Evolutionary conservation across 2,888 invertebrate species (phyloP).

Genomic region (Kryphioiulus occultus): DNA sequence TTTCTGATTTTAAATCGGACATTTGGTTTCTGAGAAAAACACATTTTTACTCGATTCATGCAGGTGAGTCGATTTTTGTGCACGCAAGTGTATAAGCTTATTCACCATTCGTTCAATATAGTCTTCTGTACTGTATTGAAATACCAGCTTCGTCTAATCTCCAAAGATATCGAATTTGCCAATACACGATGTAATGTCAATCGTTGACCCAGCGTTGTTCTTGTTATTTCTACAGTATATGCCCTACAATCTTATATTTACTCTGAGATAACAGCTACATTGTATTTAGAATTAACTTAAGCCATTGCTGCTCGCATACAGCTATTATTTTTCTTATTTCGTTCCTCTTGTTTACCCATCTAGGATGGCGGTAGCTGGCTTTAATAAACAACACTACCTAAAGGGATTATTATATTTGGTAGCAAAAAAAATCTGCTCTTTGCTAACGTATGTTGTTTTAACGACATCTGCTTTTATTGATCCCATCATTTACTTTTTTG

Average conservation of each 20-base stretch:
- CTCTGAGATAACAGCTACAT: not conserved
- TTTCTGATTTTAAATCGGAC: no score
- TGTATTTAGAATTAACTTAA: not conserved
- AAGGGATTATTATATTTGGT: not conserved
- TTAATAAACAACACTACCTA: not conserved
- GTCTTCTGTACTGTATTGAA: no score
- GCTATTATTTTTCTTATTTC: not conserved
- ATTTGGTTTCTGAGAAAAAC: no score
- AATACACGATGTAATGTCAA: no score
- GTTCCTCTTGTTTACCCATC: not conserved
- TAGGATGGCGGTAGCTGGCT: not conserved
- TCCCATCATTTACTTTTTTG: not conserved
- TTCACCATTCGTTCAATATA: no score
- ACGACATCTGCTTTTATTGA: not conserved
- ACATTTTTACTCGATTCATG: no score
- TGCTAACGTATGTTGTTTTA: not conserved
- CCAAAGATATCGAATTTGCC: no score
- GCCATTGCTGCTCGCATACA: not conserved
- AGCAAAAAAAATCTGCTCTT: not conserved
- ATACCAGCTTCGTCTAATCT: no score
- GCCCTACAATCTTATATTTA: not conserved
- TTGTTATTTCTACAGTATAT: not conserved
- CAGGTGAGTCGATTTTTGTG: no score
- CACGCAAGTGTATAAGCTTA: no score
- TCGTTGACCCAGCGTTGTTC: not conserved